Percentiles rank a stretch among this genome's conserved stretches.
Evolutionary conservation across 2,113 vertebrate genomes (phyloP).

Genomic region (Hassar affinis): DNA sequence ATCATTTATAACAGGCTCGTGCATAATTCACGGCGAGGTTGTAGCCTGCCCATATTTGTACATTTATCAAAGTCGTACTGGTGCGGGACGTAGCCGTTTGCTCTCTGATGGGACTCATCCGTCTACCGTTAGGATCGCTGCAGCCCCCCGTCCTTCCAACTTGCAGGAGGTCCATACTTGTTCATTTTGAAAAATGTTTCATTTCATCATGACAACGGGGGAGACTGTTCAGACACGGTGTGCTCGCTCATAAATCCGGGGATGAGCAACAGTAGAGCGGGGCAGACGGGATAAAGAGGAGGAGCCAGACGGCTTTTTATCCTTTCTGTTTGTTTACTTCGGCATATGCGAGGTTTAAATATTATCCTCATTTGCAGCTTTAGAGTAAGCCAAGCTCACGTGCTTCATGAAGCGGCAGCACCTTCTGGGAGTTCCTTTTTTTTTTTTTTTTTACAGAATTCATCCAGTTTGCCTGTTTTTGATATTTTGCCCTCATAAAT

Average conservation of each 20-base stretch:
- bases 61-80: constrained; percentile 40
- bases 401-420: background rate
- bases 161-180: constrained; percentile 15
- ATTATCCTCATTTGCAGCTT: background rate
- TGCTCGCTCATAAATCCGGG: constrained; percentile 9
- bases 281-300: background rate
- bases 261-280: background rate
- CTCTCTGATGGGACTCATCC: constrained; percentile 34
- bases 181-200: constrained; percentile 23
- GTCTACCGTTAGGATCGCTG: background rate
- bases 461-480: background rate
- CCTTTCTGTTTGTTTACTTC: constrained; percentile 8
- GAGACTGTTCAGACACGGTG: background rate
- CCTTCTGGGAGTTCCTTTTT: background rate
- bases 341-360: background rate
- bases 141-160: background rate
- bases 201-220: constrained; percentile 16
- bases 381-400: background rate
- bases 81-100: constrained; percentile 24
- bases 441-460: background rate
- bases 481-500: background rate
- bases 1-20: constrained; percentile 39
- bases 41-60: constrained; percentile 36
- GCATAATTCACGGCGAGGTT: constrained; percentile 48
- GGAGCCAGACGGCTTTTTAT: background rate